These are phyloP conservation scores for Salticus scenicus DNA, from an alignment of 2,888 invertebrate species.

Conservation along the genomic window DNA sequence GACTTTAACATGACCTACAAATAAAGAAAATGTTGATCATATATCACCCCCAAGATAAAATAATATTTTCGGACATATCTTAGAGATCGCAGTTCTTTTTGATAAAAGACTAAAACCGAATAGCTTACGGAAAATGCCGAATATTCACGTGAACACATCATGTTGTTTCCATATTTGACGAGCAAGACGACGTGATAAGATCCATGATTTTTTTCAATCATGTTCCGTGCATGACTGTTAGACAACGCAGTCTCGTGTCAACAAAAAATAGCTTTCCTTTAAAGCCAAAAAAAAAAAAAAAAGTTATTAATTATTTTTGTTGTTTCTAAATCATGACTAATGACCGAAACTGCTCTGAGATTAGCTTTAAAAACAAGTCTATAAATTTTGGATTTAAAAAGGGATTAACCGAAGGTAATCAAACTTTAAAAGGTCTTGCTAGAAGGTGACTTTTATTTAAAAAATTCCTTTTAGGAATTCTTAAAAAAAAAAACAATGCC, in stretches of 20 bases:
- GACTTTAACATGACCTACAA: not conserved
- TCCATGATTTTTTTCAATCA: not conserved
- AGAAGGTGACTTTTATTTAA: no score
- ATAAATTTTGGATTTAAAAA: not conserved
- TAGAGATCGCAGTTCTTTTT: not conserved
- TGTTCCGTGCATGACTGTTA: no score
- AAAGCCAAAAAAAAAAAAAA: no score
- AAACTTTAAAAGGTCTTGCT: not conserved
- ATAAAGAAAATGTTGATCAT: not conserved
- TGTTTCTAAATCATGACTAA: not conserved
- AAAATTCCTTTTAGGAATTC: no score
- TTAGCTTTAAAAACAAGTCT: not conserved
- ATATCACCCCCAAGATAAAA: not conserved
- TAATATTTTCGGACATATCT: not conserved
- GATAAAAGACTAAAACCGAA: not conserved
- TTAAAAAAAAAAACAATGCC: no score
- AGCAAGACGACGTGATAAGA: slow-evolving; percentile 14
- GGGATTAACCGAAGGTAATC: not conserved
- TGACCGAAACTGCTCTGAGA: not conserved
- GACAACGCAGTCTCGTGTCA: slow-evolving; percentile 10
- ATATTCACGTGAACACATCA: slow-evolving; percentile 29
- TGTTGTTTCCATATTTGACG: slow-evolving; percentile 32
- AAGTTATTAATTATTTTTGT: not conserved
- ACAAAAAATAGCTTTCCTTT: not conserved
- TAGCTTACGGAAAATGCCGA: not conserved